Conservation (phyloP, 2,888 invertebrate species). For the Oscheius sp. region DNA sequence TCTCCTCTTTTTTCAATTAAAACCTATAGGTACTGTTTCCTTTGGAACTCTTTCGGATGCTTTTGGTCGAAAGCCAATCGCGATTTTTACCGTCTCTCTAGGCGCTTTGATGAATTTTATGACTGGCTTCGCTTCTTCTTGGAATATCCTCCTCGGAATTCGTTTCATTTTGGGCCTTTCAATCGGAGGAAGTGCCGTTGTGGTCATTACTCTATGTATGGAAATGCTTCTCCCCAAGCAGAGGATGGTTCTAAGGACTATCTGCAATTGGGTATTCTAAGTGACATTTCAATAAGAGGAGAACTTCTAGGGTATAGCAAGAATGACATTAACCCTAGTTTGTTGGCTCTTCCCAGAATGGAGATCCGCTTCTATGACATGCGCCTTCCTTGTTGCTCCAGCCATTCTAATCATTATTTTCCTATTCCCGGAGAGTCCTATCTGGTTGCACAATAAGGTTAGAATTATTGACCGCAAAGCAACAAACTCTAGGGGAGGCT, state of each 20-base stretch:
- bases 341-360: conserved; percentile 63
- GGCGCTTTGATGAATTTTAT: conserved; percentile 54
- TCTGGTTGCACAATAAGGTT: conserved; percentile 66
- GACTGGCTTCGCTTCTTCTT: conserved; percentile 43
- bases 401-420: conserved; percentile 64
- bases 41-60: conserved; percentile 59
- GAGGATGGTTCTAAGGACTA: conserved; percentile 67
- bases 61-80: conserved; percentile 55
- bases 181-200: conserved; percentile 64
- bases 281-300: not conserved
- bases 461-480: not conserved
- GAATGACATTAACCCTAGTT: conserved; percentile 61
- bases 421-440: conserved; percentile 68
- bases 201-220: conserved; percentile 68
- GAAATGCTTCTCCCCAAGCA: conserved; percentile 68
- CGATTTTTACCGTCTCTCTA: conserved; percentile 51
- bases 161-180: conserved; percentile 49
- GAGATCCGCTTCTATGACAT: conserved; percentile 59
- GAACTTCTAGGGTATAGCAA: conserved; percentile 48
- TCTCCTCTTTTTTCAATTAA: conserved; percentile 53
- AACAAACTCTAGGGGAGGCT: conserved; percentile 37
- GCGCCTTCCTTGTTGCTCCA: conserved; percentile 58
- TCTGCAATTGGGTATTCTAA: conserved; percentile 66
- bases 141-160: conserved; percentile 22
- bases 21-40: conserved; percentile 55